Evolutionary conservation across 2,797 vertebrate species (phyloP).

Genomic region (Clangula hyemalis): DNA sequence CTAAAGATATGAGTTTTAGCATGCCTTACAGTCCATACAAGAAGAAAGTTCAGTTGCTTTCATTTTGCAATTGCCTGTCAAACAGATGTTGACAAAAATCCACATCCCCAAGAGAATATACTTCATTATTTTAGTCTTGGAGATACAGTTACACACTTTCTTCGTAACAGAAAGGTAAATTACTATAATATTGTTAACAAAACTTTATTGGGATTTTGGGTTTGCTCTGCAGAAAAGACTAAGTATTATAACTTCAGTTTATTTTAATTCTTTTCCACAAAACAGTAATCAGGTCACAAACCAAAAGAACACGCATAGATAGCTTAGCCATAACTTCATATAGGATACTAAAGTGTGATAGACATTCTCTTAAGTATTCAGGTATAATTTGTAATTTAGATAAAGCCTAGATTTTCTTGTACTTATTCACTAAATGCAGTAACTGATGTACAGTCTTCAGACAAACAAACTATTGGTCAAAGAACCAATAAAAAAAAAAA

Average conservation of each 20-base stretch:
- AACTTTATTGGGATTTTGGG: neutral
- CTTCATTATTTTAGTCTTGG: neutral
- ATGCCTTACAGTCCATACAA: neutral
- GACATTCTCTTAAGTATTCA: neutral
- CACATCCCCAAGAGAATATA: neutral
- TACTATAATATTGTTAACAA: neutral
- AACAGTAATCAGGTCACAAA: neutral
- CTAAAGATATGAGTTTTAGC: neutral
- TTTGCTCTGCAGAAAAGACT: neutral
- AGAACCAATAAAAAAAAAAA: neutral
- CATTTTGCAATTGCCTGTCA: neutral
- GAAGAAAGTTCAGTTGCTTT: neutral
- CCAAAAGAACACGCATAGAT: neutral
- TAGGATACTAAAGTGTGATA: neutral
- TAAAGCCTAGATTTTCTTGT: neutral
- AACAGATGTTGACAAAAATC: neutral
- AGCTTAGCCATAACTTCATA: neutral
- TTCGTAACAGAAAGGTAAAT: neutral
- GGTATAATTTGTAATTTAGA: neutral
- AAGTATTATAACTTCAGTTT: neutral
- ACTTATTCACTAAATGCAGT: neutral
- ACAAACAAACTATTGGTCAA: neutral
- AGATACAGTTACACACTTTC: neutral
- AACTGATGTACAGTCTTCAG: neutral
- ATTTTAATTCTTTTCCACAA: neutral